Evolutionary conservation across 2,797 vertebrate species (phyloP), one percentile per base, ranked within the genome.

Genomic region (Micrastur ruficollis): DNA sequence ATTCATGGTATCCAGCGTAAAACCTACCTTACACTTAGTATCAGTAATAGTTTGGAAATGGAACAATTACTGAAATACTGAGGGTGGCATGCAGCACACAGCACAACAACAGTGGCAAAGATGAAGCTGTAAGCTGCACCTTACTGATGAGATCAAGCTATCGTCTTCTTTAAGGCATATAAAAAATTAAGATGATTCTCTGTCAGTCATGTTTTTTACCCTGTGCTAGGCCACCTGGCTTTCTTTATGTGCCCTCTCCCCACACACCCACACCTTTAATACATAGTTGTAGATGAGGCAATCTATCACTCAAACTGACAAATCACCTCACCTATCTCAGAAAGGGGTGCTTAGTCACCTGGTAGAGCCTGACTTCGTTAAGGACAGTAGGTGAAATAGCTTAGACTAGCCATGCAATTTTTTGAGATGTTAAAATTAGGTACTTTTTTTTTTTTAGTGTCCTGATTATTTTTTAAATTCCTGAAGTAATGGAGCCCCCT

Each of bases 51-150:
- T 32, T 67, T 74, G 61, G 19, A 78, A 81, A 81, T 14, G 2
- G 34, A 90, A 13, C 20, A 50, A 31, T 34, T 73, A 20, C 55
- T 38, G 65, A 42, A 78, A 50, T 20, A n/a, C 23, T 17, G 29
- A 56, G 17, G 9, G 34, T 59, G 32, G 31, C 26, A 25, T 0
- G 1, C 11, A 78, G 7, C 3, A 5, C 7, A 46, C 12, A 67
- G 44, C 26, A 55, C 83, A 83, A 11, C 4, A 74, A 10, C 4
- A 14, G 15, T 3, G 36, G 38, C 63, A 61, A 78, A 65, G 32
- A 66, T 19, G 34, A 81, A 76, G 20, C 21, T 78, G 34, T 29
- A 55, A 17, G 38, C 65, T 86, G 9, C 31, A 78, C 17, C 5
- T 8, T 4, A 11, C 8, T 89, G 56, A 53, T 50, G 47, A 84